phyloP scores from a whole-genome alignment of 2,888 invertebrate genomes.

The Cistogaster globosa region DNA sequence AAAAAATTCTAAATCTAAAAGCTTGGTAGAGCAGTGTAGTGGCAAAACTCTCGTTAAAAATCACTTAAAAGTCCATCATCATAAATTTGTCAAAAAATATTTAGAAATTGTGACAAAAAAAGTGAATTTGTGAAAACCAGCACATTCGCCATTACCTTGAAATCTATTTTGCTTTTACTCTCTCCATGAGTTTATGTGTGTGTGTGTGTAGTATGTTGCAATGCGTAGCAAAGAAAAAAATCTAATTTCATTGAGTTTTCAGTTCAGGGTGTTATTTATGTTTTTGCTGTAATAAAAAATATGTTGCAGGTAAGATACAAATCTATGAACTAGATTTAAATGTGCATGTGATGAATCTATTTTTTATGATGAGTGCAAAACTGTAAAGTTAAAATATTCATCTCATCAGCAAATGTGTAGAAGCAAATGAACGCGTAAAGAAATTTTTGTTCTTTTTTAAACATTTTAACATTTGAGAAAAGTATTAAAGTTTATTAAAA shows the following conservation, averaged over 20 bases:
- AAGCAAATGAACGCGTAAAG: background rate
- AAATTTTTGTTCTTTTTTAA: background rate
- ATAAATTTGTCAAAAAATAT: constrained; percentile 81
- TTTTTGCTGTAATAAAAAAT: constrained; percentile 1
- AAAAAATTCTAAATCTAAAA: background rate
- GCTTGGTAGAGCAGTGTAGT: constrained; percentile 14
- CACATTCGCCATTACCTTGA: constrained; percentile 23
- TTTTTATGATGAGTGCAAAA: constrained; percentile 27
- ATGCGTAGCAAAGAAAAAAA: constrained; percentile 20
- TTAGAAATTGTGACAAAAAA: constrained; percentile 55
- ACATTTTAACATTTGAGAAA: too few relatives aligned
- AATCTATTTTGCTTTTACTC: background rate
- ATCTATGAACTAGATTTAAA: constrained; percentile 3
- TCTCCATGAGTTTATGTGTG: background rate
- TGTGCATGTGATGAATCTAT: constrained; percentile 23
- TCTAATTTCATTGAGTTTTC: constrained; percentile 44
- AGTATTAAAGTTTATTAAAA: too few relatives aligned
- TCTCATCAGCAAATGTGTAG: background rate
- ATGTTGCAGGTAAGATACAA: constrained; percentile 3
- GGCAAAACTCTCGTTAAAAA: constrained; percentile 80
- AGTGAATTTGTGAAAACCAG: constrained; percentile 6
- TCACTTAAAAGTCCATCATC: constrained; percentile 83
- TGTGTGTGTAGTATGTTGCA: constrained; percentile 15
- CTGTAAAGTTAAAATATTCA: background rate
- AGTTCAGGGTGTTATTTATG: constrained; percentile 11